Percentiles rank a stretch among this genome's conserved stretches.
These are phyloP conservation scores for Lateolabrax maculatus DNA, from an alignment of 2,797 vertebrate species.

Conservation along the genomic window DNA sequence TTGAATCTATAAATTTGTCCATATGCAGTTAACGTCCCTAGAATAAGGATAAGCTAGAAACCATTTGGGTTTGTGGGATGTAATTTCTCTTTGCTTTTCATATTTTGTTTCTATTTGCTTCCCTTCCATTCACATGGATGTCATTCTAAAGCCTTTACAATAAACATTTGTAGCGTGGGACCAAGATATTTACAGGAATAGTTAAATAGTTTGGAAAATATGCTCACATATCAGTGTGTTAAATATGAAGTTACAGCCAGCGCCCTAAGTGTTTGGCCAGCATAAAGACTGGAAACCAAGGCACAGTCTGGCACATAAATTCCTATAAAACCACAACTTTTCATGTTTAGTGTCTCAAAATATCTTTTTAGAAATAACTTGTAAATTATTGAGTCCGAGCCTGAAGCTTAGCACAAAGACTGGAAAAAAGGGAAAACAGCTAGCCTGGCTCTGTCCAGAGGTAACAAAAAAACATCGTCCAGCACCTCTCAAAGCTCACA, in stretches of 20 bases:
- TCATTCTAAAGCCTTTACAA: constrained; percentile 8
- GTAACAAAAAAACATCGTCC: background rate
- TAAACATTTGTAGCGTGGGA: background rate
- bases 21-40: constrained; percentile 45
- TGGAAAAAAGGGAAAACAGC: background rate
- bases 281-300: background rate
- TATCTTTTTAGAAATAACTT: background rate
- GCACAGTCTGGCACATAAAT: background rate
- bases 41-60: constrained; percentile 51
- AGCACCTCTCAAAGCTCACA: background rate
- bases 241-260: constrained; percentile 2
- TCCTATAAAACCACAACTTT: background rate
- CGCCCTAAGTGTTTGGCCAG: background rate
- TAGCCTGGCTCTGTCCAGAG: background rate
- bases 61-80: constrained; percentile 28
- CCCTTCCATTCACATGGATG: constrained; percentile 23
- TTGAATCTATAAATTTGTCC: constrained; percentile 67
- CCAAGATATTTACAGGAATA: constrained; percentile 14
- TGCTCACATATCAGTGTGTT: too few relatives aligned
- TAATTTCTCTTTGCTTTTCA: constrained; percentile 38
- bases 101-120: constrained; percentile 28
- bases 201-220: background rate
- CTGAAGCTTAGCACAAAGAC: background rate
- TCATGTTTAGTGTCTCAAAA: background rate
- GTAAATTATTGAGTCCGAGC: background rate